These are phyloP conservation scores for Nomada goodeniana DNA, from an alignment of 2,888 invertebrate species.

Conservation along the genomic window DNA sequence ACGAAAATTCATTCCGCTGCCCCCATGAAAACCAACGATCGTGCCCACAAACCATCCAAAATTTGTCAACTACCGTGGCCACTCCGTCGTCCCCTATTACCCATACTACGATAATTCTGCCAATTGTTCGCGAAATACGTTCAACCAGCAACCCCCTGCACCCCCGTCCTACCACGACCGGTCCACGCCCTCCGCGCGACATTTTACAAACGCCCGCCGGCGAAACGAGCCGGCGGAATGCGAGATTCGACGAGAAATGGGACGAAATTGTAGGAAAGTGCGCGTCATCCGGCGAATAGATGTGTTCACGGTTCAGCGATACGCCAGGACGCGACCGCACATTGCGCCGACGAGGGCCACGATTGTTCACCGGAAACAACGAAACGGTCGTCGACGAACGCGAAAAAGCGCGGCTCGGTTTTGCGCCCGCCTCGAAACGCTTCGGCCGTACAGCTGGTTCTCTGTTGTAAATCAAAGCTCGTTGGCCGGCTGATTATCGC, in stretches of 20 bases:
- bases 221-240: conserved; percentile 21
- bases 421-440: neutral
- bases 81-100: neutral
- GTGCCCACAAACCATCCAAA: neutral
- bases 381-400: conserved; percentile 10
- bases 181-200: neutral
- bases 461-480: conserved; percentile 50
- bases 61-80: neutral
- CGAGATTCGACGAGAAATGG: conserved; percentile 23
- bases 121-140: neutral
- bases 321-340: conserved; percentile 28
- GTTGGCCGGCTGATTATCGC: conserved; percentile 37
- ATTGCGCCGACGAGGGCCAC: neutral
- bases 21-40: too few species aligned
- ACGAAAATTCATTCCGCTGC: too few species aligned
- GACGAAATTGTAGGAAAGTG: conserved; percentile 43
- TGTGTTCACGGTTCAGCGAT: conserved; percentile 39
- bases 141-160: neutral
- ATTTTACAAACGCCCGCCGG: conserved; percentile 28
- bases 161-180: neutral
- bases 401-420: conserved; percentile 25
- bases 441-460: conserved; percentile 17
- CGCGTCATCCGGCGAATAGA: conserved; percentile 43
- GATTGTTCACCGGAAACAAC: conserved; percentile 42
- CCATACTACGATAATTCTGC: neutral